Conservation (phyloP, 2,888 invertebrate genomes). For the Trileptium ribeirensis region DNA sequence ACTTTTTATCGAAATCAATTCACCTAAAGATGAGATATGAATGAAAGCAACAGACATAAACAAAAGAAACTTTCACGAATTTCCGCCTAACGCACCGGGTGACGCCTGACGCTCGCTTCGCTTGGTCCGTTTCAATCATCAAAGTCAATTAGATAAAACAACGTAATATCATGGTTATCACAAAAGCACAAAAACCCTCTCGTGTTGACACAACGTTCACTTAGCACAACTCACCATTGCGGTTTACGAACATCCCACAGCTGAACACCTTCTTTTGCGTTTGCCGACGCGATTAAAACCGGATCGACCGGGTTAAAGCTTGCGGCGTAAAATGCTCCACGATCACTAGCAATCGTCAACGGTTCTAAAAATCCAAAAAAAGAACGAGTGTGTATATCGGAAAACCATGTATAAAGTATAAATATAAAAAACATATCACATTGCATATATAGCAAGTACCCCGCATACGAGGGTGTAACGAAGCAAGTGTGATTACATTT, state of each 20-base stretch:
- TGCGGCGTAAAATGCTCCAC: constrained; percentile 82
- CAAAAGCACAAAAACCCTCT: too few species aligned
- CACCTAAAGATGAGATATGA: too few species aligned
- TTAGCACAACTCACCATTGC: constrained; percentile 66
- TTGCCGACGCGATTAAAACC: constrained; percentile 74
- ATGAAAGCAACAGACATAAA: too few species aligned
- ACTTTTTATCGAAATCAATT: too few species aligned
- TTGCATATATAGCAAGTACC: background rate
- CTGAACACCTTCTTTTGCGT: constrained; percentile 77
- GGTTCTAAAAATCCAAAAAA: constrained; percentile 56
- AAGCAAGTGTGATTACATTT: too few species aligned
- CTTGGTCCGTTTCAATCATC: too few species aligned
- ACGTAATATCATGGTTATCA: too few species aligned
- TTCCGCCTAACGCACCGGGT: too few species aligned
- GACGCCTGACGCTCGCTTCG: too few species aligned
- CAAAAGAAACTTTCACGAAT: too few species aligned
- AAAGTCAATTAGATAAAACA: too few species aligned
- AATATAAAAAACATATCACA: background rate
- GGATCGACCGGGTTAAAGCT: constrained; percentile 81
- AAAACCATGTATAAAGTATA: background rate
- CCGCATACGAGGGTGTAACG: background rate
- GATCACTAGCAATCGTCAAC: constrained; percentile 64
- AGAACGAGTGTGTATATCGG: background rate
- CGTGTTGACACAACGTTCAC: too few species aligned
- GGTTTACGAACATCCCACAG: constrained; percentile 81